Evolutionary conservation across 2,888 invertebrate genomes (phyloP), one percentile per base, ranked within the genome.

Genomic region (Agrochola circellaris): DNA sequence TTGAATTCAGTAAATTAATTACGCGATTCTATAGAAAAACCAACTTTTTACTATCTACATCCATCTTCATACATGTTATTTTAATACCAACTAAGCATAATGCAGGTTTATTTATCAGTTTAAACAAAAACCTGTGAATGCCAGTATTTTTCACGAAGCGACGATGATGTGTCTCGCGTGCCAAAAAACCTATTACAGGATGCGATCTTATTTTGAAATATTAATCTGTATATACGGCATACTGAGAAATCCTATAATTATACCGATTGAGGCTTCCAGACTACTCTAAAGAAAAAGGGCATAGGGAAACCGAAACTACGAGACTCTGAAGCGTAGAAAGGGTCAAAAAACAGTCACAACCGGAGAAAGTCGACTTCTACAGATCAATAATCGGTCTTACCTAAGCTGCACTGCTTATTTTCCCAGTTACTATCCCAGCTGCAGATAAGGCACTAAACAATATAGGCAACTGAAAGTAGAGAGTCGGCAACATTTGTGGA

Each of bases 401-500:
- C n/a, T 5, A 15, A 70, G 0, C 34, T 54, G 17, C 23, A 38
- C 26, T 9, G 13, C 15, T 64, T 64, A 73, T 62, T 48, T 62
- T 0, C 30, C 38, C 9, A 60, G 30, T 51, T 58, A 64, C 23
- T 9, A 9, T 51, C 8, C 20, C 51, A 23, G 23, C 20, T 42
- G n/a, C 9, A 30, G 45, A 48, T 51, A 76, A 20, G 13, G 20
- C 11, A 83, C 45, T 58, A 64, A 15, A 48, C 66, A 23, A 58
- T 51, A 60, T 38, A 70, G 61, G 69, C n/a, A 75, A 72, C 61
- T 58, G 72, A 72, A 80, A 85, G 80, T 65, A 75, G 77, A 85
- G 72, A 83, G 68, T 69, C 64, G 60, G 76, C 60, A 45, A 73
- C 42, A 56, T 70, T 64, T 78, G 23, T 45, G 23, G 42, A 72